Evolutionary conservation across 2,113 vertebrate species (phyloP).

Genomic region (Lota lota): DNA sequence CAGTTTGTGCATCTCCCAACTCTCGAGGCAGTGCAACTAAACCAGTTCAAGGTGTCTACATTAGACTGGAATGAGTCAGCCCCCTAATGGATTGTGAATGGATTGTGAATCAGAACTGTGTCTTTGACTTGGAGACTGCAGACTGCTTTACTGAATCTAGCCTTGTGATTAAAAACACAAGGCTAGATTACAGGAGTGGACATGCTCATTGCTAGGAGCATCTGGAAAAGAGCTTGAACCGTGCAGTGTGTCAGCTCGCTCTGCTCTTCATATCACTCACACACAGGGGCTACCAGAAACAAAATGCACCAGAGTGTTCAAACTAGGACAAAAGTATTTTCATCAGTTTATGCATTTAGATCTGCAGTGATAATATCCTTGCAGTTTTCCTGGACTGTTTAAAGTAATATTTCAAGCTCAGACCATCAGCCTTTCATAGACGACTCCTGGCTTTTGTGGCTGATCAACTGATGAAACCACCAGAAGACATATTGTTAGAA

Average conservation of each 20-base stretch:
- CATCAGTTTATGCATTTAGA: too few species aligned
- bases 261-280: too few species aligned
- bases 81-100: neutral
- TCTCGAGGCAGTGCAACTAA: neutral
- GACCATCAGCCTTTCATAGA: too few species aligned
- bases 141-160: neutral
- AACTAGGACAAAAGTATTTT: too few species aligned
- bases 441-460: too few species aligned
- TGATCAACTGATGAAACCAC: too few species aligned
- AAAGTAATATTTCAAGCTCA: too few species aligned
- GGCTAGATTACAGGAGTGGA: neutral
- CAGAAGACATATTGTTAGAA: too few species aligned
- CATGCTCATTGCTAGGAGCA: slow-evolving; percentile 3
- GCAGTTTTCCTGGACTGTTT: too few species aligned
- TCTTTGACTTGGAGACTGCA: neutral
- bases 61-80: neutral
- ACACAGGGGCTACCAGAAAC: too few species aligned
- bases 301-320: too few species aligned
- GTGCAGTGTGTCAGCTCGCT: neutral
- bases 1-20: neutral
- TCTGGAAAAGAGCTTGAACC: slow-evolving; percentile 2
- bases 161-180: neutral
- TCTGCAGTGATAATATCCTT: too few species aligned
- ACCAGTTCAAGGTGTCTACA: neutral
- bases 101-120: neutral